Conservation (phyloP, 1,140 invertebrate genomes). For the Platyura marginata region DNA sequence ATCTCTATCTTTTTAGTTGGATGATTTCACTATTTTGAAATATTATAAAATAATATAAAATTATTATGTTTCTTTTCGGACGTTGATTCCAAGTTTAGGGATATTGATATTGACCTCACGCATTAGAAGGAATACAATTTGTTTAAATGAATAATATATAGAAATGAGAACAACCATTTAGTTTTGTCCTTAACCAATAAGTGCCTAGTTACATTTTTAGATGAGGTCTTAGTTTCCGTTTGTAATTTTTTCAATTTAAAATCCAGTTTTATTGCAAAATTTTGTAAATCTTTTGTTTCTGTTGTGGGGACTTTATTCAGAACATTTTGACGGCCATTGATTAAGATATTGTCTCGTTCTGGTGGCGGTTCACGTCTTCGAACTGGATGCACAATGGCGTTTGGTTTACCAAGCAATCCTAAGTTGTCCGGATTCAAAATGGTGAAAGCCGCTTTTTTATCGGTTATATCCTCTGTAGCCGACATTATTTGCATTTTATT, state of each 20-base stretch:
- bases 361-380: constrained; percentile 12
- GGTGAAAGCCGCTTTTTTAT: not conserved
- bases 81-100: too few species aligned
- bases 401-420: constrained; percentile 18
- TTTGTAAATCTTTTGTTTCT: constrained; percentile 20
- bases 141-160: not conserved
- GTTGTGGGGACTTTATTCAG: constrained; percentile 11
- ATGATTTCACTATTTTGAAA: too few species aligned
- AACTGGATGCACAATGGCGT: constrained; percentile 29
- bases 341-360: not conserved
- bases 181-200: not conserved
- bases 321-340: not conserved
- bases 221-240: constrained; percentile 32
- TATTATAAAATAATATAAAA: not conserved
- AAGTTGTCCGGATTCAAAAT: not conserved
- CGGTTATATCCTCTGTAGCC: not conserved
- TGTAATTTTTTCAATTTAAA: constrained; percentile 40
- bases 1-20: too few species aligned
- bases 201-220: constrained; percentile 14
- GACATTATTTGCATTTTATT: not conserved
- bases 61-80: too few species aligned
- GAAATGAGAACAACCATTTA: not conserved
- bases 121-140: too few species aligned
- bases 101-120: too few species aligned
- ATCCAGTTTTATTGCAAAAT: constrained; percentile 42